Percentiles rank a stretch among this genome's conserved stretches.
Evolutionary conservation across 2,888 invertebrate genomes (phyloP).

Genomic region (Nephrocerus scutellatus): DNA sequence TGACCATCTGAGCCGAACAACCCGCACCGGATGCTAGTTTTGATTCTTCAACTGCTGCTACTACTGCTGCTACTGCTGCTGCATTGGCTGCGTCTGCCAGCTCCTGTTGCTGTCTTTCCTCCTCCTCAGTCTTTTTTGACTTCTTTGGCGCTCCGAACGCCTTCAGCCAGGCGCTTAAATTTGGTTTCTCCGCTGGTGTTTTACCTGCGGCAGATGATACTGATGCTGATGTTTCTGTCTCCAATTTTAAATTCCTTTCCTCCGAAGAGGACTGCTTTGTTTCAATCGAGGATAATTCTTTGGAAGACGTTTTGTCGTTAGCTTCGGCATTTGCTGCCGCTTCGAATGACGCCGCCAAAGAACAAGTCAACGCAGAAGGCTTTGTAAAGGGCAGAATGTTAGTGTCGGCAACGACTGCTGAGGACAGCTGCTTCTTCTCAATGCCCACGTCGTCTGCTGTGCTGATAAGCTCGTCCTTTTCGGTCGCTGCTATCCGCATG

Average conservation of each 20-base stretch:
- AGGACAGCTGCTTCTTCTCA: slow-evolving; percentile 18
- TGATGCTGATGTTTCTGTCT: slow-evolving; percentile 6
- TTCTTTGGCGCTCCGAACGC: slow-evolving; percentile 83
- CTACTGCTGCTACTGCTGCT: slow-evolving; percentile 7
- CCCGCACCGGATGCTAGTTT: slow-evolving; percentile 16
- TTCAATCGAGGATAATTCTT: slow-evolving; percentile 25
- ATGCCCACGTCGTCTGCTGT: slow-evolving; percentile 20
- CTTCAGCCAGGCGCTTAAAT: slow-evolving; percentile 86
- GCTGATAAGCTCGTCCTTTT: slow-evolving; percentile 24
- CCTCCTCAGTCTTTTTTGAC: slow-evolving; percentile 57
- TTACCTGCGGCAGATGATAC: slow-evolving; percentile 11
- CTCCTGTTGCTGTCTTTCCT: slow-evolving; percentile 43
- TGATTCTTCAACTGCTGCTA: slow-evolving; percentile 8
- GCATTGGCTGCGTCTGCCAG: slow-evolving; percentile 21
- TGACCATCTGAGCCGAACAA: too few relatives aligned
- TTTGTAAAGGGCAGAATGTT: slow-evolving; percentile 5
- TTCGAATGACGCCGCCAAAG: neutral
- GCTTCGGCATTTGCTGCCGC: neutral
- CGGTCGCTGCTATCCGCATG: slow-evolving; percentile 27
- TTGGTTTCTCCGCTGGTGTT: slow-evolving; percentile 54
- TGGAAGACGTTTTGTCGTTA: slow-evolving; percentile 13
- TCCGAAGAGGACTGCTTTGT: slow-evolving; percentile 17
- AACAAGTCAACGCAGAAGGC: neutral
- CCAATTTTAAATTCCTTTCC: slow-evolving; percentile 9
- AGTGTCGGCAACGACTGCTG: slow-evolving; percentile 7